A percentile compares a stretch with the other conserved stretches of the same genome.
These are phyloP conservation scores for Capreolus pygargus DNA, from an alignment of 2,113 vertebrate genomes.

Conservation along the genomic window DNA sequence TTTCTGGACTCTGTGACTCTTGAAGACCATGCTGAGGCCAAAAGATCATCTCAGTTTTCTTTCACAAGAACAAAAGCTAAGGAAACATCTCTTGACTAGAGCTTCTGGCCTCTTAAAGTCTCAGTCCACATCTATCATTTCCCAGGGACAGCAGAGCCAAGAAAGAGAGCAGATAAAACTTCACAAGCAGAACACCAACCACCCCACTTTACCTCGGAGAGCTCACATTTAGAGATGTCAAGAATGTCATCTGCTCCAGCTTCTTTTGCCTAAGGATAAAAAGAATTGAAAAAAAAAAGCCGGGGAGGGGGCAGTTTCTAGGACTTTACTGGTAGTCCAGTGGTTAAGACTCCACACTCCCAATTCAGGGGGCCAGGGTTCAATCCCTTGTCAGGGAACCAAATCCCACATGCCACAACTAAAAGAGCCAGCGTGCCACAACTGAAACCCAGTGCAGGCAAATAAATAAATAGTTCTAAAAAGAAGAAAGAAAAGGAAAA, in stretches of 20 bases:
- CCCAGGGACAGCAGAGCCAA: neutral
- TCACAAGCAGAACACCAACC: neutral
- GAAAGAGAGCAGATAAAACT: neutral
- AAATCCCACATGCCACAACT: neutral
- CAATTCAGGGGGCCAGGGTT: neutral
- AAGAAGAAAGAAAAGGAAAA: neutral
- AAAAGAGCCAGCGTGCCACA: neutral
- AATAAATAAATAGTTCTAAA: neutral
- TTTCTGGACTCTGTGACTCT: neutral
- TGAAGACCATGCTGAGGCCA: neutral
- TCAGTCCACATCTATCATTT: neutral
- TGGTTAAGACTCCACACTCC: neutral
- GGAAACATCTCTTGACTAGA: neutral
- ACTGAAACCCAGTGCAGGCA: neutral
- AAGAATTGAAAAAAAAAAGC: neutral
- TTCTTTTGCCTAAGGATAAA: constrained; percentile 89
- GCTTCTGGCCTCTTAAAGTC: neutral
- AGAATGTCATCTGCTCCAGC: constrained; percentile 94
- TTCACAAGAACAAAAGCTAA: neutral
- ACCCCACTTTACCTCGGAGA: constrained; percentile 87
- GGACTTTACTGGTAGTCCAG: neutral
- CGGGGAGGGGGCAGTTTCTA: neutral
- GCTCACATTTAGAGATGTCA: constrained; percentile 93
- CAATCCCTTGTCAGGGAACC: neutral
- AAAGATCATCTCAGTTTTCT: neutral